Evolutionary conservation across 2,797 vertebrate species (phyloP), one percentile per base, ranked within the genome.

Genomic region (Pangasius sanitwongsei): DNA sequence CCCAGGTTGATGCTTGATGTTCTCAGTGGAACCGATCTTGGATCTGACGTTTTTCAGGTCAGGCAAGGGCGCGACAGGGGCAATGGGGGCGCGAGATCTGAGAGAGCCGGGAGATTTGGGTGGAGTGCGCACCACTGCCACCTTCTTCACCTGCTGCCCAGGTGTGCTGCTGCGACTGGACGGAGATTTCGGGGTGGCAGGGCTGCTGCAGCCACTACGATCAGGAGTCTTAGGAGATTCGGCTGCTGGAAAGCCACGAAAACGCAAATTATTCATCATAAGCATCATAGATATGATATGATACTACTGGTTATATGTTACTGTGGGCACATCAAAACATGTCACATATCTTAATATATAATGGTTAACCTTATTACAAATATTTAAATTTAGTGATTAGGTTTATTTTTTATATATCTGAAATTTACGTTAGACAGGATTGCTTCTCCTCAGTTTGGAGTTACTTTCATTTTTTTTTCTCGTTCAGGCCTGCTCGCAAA

Each of bases 11-110:
- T 99, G 96, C 93, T 97, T 98, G 90, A 99, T 95, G 95, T 98
- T 98, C 18, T 97, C 97, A 0, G 95, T 98, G 77, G 98, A 99
- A 91, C 97, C 97, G 0, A 99, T 96, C 96, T 99, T 99, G 91
- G 98, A 98, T 91, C 81, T 96, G 86, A 98, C 91, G 0, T 97
- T 97, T 91, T 97, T 98, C 90, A 98, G 96, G 91, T 98, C 97
- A 0, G 98, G 98, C 96, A 98, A 96, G 2, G 95, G 95, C 9
- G 89, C 96, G 94, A 98, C 95, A 87, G 93, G 87, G 86, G 89
- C 88, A 0, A 94, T 97, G 0, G 97, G 93, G 0, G 96, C 95
- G 53, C 97, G 96, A 86, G 95, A 97, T 93, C 98, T 97, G 92
- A 95, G 94, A 23, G 97, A 96, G 0, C 97, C 96, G 0, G 98